These are phyloP conservation scores for Pelecanus crispus DNA, from an alignment of 2,113 vertebrate genomes.

Conservation along the genomic window DNA sequence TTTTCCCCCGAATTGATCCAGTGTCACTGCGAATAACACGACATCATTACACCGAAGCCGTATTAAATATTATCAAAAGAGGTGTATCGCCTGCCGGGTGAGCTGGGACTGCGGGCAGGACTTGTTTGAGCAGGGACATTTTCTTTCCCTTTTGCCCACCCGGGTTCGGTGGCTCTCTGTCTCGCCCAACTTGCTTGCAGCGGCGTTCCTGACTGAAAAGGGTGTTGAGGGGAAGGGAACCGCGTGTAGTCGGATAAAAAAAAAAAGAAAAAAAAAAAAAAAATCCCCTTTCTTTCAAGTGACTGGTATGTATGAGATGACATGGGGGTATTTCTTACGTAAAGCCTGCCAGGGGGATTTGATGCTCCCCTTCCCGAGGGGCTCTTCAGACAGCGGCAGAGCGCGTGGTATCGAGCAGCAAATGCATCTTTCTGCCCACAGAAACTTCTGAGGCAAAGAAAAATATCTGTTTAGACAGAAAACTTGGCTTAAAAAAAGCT, in stretches of 20 bases:
- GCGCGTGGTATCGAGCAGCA: fast-evolving
- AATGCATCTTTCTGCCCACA: background rate
- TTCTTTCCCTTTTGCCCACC: background rate
- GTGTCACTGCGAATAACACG: background rate
- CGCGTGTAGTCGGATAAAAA: fast-evolving
- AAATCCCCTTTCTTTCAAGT: background rate
- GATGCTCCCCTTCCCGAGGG: background rate
- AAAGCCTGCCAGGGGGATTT: no score
- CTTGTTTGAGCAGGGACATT: background rate
- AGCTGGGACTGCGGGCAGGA: background rate
- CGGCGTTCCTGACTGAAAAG: background rate
- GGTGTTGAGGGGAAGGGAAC: background rate
- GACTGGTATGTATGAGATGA: background rate
- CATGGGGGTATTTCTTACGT: background rate
- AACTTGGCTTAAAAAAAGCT: background rate
- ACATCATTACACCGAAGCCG: background rate
- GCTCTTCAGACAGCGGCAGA: fast-evolving
- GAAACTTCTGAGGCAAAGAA: background rate
- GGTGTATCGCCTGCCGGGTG: background rate
- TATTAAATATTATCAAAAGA: background rate
- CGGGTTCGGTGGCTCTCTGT: background rate
- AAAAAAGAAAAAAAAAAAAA: no score
- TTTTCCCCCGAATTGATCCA: background rate
- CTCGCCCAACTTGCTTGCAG: background rate
- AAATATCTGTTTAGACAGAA: background rate